These are phyloP conservation scores for Timandra comae DNA, from an alignment of 2,888 invertebrate genomes.

Conservation along the genomic window DNA sequence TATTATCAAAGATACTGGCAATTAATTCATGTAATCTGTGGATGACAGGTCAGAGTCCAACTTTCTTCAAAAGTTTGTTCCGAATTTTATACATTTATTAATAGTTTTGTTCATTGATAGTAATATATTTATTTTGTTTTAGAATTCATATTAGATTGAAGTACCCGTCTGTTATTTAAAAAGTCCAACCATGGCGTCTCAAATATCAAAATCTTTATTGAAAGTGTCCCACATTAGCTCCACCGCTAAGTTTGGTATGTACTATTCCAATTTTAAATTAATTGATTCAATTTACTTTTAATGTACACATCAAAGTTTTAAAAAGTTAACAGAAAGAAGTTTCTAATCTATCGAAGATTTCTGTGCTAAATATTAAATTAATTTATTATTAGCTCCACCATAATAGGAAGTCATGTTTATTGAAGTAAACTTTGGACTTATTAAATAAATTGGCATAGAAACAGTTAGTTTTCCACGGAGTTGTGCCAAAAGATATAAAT, in stretches of 20 bases:
- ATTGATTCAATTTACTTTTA: too few relatives aligned
- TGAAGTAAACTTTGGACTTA: constrained; percentile 53
- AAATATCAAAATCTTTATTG: constrained; percentile 60
- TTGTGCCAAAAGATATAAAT: constrained; percentile 28
- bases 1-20: too few relatives aligned
- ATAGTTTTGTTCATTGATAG: constrained; percentile 26
- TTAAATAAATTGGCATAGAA: constrained; percentile 40
- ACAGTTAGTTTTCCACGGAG: constrained; percentile 29
- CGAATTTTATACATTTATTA: constrained; percentile 33
- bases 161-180: constrained; percentile 24
- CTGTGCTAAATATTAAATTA: not conserved
- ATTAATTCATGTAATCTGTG: too few relatives aligned
- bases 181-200: constrained; percentile 56
- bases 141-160: constrained; percentile 26
- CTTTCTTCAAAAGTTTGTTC: constrained; percentile 43
- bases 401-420: not conserved
- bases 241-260: constrained; percentile 62
- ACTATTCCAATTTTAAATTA: constrained; percentile 14
- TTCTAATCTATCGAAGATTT: constrained; percentile 4
- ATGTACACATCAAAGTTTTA: too few relatives aligned
- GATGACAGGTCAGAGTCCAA: constrained; percentile 67
- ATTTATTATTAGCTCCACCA: not conserved
- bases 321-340: too few relatives aligned
- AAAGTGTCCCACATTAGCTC: constrained; percentile 56
- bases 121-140: constrained; percentile 29